Conservation (phyloP, 2,888 invertebrate species). For the Machimus atricapillus region DNA sequence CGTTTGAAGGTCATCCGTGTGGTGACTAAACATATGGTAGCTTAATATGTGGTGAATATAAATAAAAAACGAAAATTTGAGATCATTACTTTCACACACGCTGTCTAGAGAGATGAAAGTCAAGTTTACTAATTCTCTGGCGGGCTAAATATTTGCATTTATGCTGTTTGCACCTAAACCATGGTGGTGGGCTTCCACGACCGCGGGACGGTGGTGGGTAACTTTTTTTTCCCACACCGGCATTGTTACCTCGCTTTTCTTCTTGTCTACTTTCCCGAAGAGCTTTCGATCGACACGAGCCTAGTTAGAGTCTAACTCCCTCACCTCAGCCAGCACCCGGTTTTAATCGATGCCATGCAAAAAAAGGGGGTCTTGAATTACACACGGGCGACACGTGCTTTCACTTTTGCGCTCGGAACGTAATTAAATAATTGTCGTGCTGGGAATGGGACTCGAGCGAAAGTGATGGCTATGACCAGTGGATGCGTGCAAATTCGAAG, state of each 20-base stretch:
- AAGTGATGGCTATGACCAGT: neutral
- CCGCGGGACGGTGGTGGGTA: neutral
- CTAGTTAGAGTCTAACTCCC: neutral
- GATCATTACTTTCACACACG: neutral
- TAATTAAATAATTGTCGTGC: constrained; percentile 1
- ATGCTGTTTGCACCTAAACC: neutral
- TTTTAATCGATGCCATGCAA: neutral
- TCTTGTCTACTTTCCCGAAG: neutral
- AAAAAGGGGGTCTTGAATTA: neutral
- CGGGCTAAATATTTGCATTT: neutral
- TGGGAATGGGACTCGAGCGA: neutral
- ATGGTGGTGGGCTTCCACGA: neutral
- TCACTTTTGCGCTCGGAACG: neutral
- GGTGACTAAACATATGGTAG: neutral
- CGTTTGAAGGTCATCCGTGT: neutral
- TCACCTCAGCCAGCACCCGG: neutral
- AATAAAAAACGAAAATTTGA: neutral
- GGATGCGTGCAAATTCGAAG: neutral
- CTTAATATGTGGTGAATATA: neutral
- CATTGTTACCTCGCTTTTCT: neutral
- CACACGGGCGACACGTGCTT: constrained; percentile 3
- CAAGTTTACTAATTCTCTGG: neutral
- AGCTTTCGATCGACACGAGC: neutral
- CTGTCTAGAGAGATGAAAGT: neutral
- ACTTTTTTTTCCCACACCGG: neutral